Evolutionary conservation across 2,888 invertebrate species (phyloP).

Genomic region (Noctua fimbriata): DNA sequence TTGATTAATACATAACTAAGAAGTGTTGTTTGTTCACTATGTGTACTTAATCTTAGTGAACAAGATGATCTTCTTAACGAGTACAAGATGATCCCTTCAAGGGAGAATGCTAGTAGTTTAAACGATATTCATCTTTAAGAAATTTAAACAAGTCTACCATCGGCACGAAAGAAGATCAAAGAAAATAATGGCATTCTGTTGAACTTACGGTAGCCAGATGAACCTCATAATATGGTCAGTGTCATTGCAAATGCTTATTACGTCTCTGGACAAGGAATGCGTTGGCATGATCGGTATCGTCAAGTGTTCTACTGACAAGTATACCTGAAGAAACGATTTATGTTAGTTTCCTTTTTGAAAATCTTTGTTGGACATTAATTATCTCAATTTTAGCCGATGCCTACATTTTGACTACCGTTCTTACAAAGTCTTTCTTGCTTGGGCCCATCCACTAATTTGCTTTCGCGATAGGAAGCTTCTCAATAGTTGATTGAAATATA

Average conservation of each 20-base stretch:
- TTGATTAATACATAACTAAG: not conserved
- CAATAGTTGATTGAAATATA: not conserved
- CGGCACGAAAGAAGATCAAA: not conserved
- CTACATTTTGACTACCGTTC: not conserved
- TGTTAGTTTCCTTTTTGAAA: constrained; percentile 2
- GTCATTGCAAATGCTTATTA: constrained; percentile 84
- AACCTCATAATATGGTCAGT: constrained; percentile 84
- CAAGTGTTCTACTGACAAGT: constrained; percentile 83
- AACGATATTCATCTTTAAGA: not conserved
- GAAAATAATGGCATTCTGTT: not conserved
- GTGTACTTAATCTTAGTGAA: too few species aligned
- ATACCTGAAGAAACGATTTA: constrained; percentile 75
- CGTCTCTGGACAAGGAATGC: constrained; percentile 84
- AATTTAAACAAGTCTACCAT: not conserved
- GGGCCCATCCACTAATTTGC: not conserved
- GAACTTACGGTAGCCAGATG: constrained; percentile 87
- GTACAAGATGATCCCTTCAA: too few species aligned
- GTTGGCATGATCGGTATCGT: constrained; percentile 84
- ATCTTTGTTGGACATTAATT: not conserved
- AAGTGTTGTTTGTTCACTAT: too few species aligned
- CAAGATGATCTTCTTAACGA: not conserved
- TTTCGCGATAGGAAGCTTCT: not conserved
- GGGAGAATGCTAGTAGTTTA: not conserved
- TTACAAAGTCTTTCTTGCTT: not conserved
- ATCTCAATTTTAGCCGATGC: not conserved